Conservation (phyloP, 2,888 invertebrate species). For the Seladonia tumulorum region DNA sequence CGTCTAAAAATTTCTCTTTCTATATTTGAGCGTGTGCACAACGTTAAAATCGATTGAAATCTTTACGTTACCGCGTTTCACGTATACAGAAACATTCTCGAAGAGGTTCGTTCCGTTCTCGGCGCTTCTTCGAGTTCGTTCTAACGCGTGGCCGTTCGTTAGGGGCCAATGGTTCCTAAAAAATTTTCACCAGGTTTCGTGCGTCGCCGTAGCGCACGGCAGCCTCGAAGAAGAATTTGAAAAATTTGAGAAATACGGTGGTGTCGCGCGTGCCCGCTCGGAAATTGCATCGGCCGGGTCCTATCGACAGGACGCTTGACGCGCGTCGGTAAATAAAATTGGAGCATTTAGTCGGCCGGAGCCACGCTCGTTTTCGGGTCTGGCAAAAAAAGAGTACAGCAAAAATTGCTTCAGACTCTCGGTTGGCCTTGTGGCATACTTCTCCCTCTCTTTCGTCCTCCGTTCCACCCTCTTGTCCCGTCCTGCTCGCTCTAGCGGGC, state of each 20-base stretch:
- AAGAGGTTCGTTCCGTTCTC: background rate
- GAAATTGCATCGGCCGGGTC: constrained; percentile 8
- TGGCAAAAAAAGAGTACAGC: constrained; percentile 70
- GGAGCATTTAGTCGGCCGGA: constrained; percentile 73
- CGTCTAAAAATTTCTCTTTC: background rate
- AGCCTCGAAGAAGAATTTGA: background rate
- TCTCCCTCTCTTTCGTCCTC: constrained; percentile 61
- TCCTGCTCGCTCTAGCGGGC: constrained; percentile 50
- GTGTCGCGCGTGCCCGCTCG: constrained; percentile 14
- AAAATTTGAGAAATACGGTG: background rate
- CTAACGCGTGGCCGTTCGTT: background rate
- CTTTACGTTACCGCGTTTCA: background rate
- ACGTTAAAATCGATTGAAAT: background rate
- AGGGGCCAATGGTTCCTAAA: background rate
- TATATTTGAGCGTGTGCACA: no score
- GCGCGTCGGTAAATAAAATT: constrained; percentile 69
- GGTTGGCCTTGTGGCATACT: constrained; percentile 81
- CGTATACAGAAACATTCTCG: background rate
- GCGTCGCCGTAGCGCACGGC: background rate
- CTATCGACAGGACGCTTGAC: constrained; percentile 45
- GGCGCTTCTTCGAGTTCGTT: background rate
- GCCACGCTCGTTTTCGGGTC: constrained; percentile 61
- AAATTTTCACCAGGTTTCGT: background rate
- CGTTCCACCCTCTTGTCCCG: constrained; percentile 45
- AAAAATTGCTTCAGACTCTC: constrained; percentile 73